phyloP scores from a whole-genome alignment of 2,113 vertebrate genomes.

The Aegithalos caudatus region DNA sequence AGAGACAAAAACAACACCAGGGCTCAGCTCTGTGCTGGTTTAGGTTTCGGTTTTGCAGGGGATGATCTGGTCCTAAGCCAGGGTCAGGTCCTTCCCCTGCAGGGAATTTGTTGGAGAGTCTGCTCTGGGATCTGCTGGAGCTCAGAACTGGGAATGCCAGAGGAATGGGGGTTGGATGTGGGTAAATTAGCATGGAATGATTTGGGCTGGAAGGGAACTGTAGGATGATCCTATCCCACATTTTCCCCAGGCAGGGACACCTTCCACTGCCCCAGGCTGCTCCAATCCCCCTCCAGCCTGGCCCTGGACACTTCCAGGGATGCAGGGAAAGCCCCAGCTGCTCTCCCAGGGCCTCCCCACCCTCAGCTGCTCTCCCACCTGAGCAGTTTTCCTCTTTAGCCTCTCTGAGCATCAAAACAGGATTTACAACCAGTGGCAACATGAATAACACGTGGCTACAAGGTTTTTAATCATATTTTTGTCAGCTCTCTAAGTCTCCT shows the following conservation, averaged over 20 bases:
- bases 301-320: neutral
- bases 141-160: neutral
- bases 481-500: neutral
- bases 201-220: neutral
- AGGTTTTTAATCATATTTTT: neutral
- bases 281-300: neutral
- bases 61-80: neutral
- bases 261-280: neutral
- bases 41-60: neutral
- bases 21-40: neutral
- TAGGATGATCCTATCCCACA: too few species aligned
- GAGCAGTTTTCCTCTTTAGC: neutral
- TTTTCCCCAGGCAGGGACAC: neutral
- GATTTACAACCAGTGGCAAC: neutral
- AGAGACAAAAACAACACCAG: accelerated
- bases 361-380: neutral
- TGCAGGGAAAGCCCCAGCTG: neutral
- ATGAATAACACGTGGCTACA: accelerated
- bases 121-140: neutral
- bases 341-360: neutral
- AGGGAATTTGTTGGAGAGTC: neutral
- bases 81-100: neutral
- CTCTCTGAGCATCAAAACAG: neutral
- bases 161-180: neutral
- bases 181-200: accelerated